A percentile compares a stretch with the other conserved stretches of the same genome.
These are phyloP conservation scores for Coecobrya sp. DNA, from an alignment of 2,888 invertebrate species.

Conservation along the genomic window DNA sequence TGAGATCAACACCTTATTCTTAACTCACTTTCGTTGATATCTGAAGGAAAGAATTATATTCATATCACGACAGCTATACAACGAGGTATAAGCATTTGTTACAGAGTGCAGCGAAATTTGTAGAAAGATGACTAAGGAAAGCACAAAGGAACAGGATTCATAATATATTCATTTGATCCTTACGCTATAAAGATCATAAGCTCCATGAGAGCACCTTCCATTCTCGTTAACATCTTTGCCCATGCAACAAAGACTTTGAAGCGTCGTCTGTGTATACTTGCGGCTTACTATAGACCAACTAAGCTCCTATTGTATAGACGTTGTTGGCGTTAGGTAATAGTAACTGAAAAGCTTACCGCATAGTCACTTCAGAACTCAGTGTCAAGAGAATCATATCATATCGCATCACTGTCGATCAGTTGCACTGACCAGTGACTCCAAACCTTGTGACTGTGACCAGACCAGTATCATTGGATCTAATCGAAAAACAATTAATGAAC, in stretches of 20 bases:
- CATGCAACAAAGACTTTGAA: slow-evolving; percentile 60
- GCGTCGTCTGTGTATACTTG: slow-evolving; percentile 37
- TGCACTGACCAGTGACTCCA: no score
- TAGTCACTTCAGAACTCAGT: slow-evolving; percentile 16
- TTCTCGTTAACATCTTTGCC: slow-evolving; percentile 51
- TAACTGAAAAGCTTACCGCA: neutral
- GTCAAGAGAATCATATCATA: neutral
- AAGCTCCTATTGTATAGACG: neutral
- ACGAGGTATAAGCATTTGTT: neutral
- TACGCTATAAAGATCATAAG: slow-evolving; percentile 52
- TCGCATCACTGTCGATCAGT: neutral
- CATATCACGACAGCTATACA: neutral
- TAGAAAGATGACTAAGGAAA: neutral
- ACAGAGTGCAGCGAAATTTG: slow-evolving; percentile 36
- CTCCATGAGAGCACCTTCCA: slow-evolving; percentile 58
- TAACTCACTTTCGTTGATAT: no score
- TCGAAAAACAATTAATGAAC: neutral
- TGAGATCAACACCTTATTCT: no score
- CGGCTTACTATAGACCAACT: neutral
- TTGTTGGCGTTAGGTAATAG: neutral
- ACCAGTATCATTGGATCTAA: neutral
- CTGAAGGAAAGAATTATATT: no score
- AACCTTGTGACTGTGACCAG: no score
- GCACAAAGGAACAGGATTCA: neutral
- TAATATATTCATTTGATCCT: neutral